These are phyloP conservation scores for Eutolmus rufibarbis DNA, from an alignment of 2,888 invertebrate species.

Conservation along the genomic window DNA sequence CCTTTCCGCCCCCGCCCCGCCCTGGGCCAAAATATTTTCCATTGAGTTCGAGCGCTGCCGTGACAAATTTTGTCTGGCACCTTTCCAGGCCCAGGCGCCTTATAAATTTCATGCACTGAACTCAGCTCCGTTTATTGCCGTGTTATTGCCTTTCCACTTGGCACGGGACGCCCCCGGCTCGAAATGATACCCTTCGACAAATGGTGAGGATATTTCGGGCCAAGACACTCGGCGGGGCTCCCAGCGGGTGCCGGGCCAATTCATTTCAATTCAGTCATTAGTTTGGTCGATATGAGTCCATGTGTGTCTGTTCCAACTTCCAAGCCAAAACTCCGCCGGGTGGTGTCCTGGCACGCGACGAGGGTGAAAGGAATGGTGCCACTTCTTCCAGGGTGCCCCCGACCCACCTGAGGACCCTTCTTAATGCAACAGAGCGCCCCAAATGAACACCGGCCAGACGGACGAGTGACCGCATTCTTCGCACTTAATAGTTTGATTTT, in stretches of 20 bases:
- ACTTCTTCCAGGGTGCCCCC: not conserved
- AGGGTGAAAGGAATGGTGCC: not conserved
- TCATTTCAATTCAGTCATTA: not conserved
- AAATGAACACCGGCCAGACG: not conserved
- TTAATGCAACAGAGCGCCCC: not conserved
- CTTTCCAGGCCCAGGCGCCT: not conserved
- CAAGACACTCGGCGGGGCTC: not conserved
- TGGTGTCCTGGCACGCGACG: not conserved
- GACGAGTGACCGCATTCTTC: not conserved
- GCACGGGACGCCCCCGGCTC: not conserved
- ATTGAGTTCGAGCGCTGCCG: not conserved
- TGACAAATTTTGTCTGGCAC: not conserved
- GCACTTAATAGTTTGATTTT: not conserved
- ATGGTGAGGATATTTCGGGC: not conserved
- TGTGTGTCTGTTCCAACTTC: not conserved
- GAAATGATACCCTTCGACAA: not conserved
- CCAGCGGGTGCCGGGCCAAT: not conserved
- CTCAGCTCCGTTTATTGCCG: not conserved
- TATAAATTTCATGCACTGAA: not conserved
- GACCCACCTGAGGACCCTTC: not conserved
- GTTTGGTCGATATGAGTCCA: not conserved
- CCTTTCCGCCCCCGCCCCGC: not conserved
- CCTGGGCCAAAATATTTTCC: not conserved
- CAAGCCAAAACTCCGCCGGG: not conserved
- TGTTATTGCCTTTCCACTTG: not conserved